Percentiles rank a stretch among this genome's conserved stretches.
Evolutionary conservation across 2,797 vertebrate genomes (phyloP).

Genomic region (Xenops minutus): DNA sequence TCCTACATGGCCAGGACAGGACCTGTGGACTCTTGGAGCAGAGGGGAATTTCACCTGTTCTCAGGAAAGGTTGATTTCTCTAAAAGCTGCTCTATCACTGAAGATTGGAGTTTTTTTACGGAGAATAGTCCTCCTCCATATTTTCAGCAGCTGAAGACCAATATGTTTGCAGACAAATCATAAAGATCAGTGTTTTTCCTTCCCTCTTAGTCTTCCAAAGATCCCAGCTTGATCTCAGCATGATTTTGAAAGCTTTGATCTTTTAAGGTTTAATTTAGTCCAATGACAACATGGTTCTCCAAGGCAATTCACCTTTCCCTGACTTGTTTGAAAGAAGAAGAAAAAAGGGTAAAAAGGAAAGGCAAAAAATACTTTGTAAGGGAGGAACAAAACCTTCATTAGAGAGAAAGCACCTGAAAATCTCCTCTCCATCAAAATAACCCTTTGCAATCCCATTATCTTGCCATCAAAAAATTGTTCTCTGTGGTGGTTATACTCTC

Average conservation of each 20-base stretch:
- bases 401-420: conserved; percentile 53
- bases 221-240: conserved; percentile 58
- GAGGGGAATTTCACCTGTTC: not conserved
- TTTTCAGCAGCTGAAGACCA: not conserved
- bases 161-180: conserved; percentile 19
- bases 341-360: not conserved
- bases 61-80: not conserved
- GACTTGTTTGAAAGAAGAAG: conserved; percentile 35
- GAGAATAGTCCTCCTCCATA: not conserved
- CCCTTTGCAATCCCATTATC: conserved; percentile 63
- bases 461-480: conserved; percentile 49
- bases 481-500: not conserved
- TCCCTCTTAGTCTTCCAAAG: conserved; percentile 13
- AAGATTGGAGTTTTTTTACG: not conserved
- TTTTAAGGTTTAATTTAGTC: conserved; percentile 58
- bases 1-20: not conserved
- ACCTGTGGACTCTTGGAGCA: not conserved
- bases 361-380: conserved; percentile 26
- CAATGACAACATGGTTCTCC: conserved; percentile 26
- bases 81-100: not conserved
- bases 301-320: conserved; percentile 57
- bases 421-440: conserved; percentile 43
- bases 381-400: conserved; percentile 56
- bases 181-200: conserved; percentile 19
- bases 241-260: conserved; percentile 68